Conservation (phyloP, 2,113 vertebrate genomes). For the Mormoops blainvillei region DNA sequence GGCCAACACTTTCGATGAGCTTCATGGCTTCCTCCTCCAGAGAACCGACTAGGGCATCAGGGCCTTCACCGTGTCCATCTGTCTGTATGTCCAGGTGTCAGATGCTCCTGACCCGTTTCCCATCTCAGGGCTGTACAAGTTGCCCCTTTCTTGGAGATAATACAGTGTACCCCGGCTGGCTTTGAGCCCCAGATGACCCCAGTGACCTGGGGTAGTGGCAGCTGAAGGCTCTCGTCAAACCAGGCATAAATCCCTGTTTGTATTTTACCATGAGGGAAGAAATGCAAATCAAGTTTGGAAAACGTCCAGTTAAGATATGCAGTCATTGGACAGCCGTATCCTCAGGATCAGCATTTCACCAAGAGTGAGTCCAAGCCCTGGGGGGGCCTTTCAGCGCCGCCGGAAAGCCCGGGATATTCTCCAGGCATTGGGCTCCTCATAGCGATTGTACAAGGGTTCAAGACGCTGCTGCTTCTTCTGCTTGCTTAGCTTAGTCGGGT, state of each 20-base stretch:
- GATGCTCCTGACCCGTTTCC: accelerated
- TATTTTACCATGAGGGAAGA: neutral
- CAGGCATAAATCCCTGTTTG: neutral
- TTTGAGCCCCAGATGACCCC: neutral
- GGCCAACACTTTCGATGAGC: neutral
- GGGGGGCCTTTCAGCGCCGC: constrained; percentile 80
- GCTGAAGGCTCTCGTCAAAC: neutral
- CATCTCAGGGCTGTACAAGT: neutral
- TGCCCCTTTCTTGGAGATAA: neutral
- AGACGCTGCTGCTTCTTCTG: constrained; percentile 98
- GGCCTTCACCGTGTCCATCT: neutral
- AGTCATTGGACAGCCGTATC: neutral
- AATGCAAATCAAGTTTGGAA: constrained; percentile 11
- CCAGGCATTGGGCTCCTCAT: constrained; percentile 98
- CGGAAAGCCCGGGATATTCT: constrained; percentile 96
- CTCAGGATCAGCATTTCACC: neutral
- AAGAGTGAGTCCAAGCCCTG: neutral
- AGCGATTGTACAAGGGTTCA: constrained; percentile 97
- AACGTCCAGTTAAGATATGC: neutral
- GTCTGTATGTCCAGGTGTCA: neutral
- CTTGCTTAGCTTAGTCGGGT: constrained; percentile 97
- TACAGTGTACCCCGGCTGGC: neutral
- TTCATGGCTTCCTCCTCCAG: neutral
- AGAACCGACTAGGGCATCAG: neutral
- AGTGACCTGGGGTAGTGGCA: neutral